phyloP scores from a whole-genome alignment of 2,797 vertebrate species.

The Lindbergichthys nudifrons region DNA sequence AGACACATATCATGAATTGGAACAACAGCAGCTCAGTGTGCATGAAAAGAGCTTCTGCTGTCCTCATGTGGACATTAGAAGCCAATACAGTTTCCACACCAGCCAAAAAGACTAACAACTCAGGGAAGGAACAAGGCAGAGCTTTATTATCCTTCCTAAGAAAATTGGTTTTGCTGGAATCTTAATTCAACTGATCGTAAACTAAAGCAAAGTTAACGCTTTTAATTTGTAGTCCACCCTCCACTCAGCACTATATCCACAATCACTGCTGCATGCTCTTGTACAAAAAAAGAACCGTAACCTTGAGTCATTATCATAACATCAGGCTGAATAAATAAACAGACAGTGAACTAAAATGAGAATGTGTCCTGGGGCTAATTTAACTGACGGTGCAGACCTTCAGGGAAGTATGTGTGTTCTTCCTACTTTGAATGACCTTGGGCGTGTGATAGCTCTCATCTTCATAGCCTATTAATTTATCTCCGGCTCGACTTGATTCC shows the following conservation, averaged over 20 bases:
- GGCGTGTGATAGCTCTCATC: slow-evolving; percentile 58
- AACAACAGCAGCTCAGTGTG: neutral
- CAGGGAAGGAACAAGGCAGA: slow-evolving; percentile 3
- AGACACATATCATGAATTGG: neutral
- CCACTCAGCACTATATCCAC: neutral
- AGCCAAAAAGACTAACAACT: neutral
- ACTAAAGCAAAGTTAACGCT: slow-evolving; percentile 26
- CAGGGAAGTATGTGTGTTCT: slow-evolving; percentile 7
- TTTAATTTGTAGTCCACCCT: neutral
- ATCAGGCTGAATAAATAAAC: slow-evolving; percentile 15
- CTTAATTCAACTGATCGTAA: slow-evolving; percentile 45
- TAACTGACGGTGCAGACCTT: slow-evolving; percentile 13
- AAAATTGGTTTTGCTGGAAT: slow-evolving; percentile 26
- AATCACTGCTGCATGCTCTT: slow-evolving; percentile 7
- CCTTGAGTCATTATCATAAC: slow-evolving; percentile 30
- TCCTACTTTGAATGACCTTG: slow-evolving; percentile 56
- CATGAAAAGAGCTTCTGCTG: slow-evolving; percentile 52
- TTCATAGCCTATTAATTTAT: slow-evolving; percentile 58
- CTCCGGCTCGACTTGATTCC: slow-evolving; percentile 43
- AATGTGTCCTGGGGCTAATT: neutral
- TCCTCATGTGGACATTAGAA: slow-evolving; percentile 69
- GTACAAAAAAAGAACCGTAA: slow-evolving; percentile 11
- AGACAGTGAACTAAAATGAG: neutral
- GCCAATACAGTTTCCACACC: slow-evolving; percentile 18
- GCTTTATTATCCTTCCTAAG: slow-evolving; percentile 22